A percentile compares a stretch with the other conserved stretches of the same genome.
phyloP scores from a whole-genome alignment of 1,140 invertebrate genomes.

The Sitobion miscanthi region DNA sequence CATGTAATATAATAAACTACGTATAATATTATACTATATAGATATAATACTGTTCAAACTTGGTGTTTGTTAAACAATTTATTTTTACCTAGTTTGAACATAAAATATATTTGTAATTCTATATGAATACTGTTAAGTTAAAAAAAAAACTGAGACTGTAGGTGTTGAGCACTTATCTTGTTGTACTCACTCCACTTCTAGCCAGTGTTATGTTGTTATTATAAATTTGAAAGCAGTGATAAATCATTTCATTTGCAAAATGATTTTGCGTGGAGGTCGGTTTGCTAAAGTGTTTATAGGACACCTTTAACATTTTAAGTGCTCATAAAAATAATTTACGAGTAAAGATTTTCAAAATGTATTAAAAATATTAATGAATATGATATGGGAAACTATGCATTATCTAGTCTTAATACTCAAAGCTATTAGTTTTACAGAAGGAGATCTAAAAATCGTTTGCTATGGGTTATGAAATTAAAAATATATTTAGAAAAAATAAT shows the following conservation, averaged over 20 bases:
- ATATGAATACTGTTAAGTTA: not conserved
- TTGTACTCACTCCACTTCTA: not conserved
- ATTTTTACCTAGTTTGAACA: not conserved
- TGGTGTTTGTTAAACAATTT: not conserved
- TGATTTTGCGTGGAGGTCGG: not conserved
- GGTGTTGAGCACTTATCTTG: not conserved
- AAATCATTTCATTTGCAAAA: slow-evolving; percentile 8
- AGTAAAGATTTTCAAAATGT: not conserved
- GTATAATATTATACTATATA: too few relatives aligned
- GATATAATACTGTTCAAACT: not conserved
- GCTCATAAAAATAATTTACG: slow-evolving; percentile 13
- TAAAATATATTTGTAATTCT: not conserved
- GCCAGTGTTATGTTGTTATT: not conserved
- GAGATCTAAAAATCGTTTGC: not conserved
- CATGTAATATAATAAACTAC: too few relatives aligned
- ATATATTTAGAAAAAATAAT: not conserved
- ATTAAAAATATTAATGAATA: not conserved
- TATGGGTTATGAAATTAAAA: not conserved
- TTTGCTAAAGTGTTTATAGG: not conserved
- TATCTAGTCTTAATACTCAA: not conserved
- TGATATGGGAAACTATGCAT: not conserved
- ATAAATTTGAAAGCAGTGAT: slow-evolving; percentile 10
- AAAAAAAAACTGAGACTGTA: not conserved
- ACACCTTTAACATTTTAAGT: slow-evolving; percentile 5
- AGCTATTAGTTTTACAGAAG: not conserved